Evolutionary conservation across 2,797 vertebrate genomes (phyloP), one percentile per base, ranked within the genome.

Genomic region (Pipistrellus kuhlii): DNA sequence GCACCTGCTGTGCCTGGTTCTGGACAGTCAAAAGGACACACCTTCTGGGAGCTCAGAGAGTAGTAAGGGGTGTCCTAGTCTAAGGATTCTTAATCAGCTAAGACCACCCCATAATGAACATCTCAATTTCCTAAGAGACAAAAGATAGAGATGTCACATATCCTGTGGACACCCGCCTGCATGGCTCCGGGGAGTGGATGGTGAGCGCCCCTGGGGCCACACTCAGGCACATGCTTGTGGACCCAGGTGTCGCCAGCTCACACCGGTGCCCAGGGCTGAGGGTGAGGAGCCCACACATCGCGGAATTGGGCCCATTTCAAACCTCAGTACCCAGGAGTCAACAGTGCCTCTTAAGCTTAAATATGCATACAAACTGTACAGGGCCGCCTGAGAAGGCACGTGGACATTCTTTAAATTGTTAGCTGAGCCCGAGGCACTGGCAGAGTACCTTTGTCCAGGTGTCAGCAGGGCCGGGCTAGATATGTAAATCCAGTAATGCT

Each of bases 201-300:
- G 46, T 25, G 10, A 82, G 25, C 55, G 35, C 23, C 20, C 18
- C 48, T 23, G 0, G 3, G 2, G 0, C 8, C 23, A 25, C 20
- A 10, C 41, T 6, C 44, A 35, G 35, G 46, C 8, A 0, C 14
- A 4, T 8, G 51, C 64, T 71, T n/a, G 11, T 57, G 66, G 41
- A 71, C 20, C 17, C n/a, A 71, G 30, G 27, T 38, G 51, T 5
- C 7, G 9, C 38, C 69, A 46, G 18, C n/a, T 86, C 48, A 35
- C 18, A 15, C 15, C 3, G n/a, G 41, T 2, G 12, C 35, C 41
- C 25, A 5, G 71, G 53, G 6, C 5, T 0, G 14, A 78, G 18
- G 4, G 10, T 51, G 68, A 76, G 32, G 38, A 62, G 51, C 38
- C 62, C 46, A 5, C 6, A 0, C 0, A 0, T 21, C 46, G 87